phyloP scores from a whole-genome alignment of 2,888 invertebrate genomes.

The Cataglyphis rosenhaueri region DNA sequence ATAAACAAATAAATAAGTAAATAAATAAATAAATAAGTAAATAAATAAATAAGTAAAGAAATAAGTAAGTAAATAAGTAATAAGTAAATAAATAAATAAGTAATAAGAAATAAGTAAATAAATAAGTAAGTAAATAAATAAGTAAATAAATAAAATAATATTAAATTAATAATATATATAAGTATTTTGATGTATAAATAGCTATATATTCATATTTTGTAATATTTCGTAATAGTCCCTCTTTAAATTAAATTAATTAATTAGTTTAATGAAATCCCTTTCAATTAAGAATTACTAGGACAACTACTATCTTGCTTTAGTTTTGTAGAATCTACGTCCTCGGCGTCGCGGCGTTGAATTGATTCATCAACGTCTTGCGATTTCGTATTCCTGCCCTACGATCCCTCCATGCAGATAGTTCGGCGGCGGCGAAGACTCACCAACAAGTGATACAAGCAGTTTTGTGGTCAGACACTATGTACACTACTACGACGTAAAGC shows the following conservation, averaged over 20 bases:
- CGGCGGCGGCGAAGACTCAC: conserved; percentile 53
- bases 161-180: no score
- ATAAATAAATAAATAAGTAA: no score
- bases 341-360: conserved; percentile 17
- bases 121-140: no score
- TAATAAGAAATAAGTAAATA: no score
- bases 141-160: no score
- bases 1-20: no score
- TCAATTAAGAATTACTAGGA: background rate
- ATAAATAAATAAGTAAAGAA: no score
- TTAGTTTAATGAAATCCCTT: background rate
- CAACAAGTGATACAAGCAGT: conserved; percentile 65
- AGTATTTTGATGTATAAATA: no score
- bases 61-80: no score
- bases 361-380: conserved; percentile 45
- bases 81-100: no score
- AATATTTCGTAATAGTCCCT: background rate
- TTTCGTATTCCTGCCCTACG: conserved; percentile 25
- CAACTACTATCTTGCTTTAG: conserved; percentile 19
- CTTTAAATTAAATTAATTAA: conserved; percentile 2
- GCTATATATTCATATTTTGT: background rate
- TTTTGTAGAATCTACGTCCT: background rate
- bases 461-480: conserved; percentile 52
- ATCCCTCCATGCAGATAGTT: conserved; percentile 23
- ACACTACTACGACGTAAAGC: conserved; percentile 35